phyloP scores from a whole-genome alignment of 2,113 vertebrate genomes.

The Psilopsiagon aymara region DNA sequence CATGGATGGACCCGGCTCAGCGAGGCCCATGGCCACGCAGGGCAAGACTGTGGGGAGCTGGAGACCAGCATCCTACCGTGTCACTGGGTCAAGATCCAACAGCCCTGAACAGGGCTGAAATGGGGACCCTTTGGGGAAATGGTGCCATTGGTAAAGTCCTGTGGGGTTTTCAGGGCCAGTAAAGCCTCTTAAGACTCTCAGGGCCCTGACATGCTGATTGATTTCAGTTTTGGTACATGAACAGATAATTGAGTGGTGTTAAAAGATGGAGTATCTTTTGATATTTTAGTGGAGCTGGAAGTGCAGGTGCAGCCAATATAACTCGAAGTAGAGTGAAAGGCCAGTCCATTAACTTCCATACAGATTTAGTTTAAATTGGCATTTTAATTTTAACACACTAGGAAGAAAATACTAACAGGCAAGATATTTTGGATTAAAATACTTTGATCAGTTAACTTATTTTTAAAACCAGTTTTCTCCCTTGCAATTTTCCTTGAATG shows the following conservation, averaged over 20 bases:
- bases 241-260: background rate
- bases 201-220: background rate
- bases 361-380: conserved; percentile 11
- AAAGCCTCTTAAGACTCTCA: background rate
- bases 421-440: conserved; percentile 9
- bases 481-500: conserved; percentile 7
- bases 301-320: background rate
- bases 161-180: background rate
- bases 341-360: background rate
- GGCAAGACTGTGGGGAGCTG: background rate
- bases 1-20: accelerated
- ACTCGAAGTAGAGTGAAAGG: background rate
- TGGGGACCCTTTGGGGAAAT: background rate
- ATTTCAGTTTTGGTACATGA: background rate
- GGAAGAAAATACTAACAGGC: background rate
- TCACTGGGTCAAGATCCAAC: background rate
- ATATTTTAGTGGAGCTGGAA: background rate
- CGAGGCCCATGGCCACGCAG: background rate
- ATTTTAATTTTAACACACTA: background rate
- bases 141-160: background rate
- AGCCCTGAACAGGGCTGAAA: background rate
- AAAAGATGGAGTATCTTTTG: background rate
- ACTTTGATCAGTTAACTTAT: conserved; percentile 31
- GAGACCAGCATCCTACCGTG: background rate
- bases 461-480: background rate